Base-by-base conservation (phyloP, 2,888 invertebrate genomes). In the Tiphia femorata region DNA sequence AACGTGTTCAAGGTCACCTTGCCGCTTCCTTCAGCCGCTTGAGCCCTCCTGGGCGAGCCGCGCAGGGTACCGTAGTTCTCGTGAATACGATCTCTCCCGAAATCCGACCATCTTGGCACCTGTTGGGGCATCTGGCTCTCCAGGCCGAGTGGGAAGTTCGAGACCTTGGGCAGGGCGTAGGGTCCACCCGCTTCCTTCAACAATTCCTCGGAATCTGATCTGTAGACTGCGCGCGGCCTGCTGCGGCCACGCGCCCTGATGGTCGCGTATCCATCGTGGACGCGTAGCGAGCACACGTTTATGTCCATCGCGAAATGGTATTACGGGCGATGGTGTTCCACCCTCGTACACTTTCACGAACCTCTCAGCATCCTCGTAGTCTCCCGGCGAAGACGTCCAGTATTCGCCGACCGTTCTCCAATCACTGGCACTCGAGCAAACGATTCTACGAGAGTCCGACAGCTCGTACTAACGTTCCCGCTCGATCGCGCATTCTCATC, bases 231-330 rank as follows among this genome's bases (percentile, higher is more conserved):
- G 16, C 79, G 72, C 0, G 80, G 78, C 42, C 80, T 63, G 51
- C 60, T 76, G 2, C 86, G 85, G 19, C 84, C 86, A 20, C 86
- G 89, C 10, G 91, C 87, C 56, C 93, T 86, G 70, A 95, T 92
- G n/a, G 94, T 95, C 47, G 94, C 94, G 84, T 93, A 95, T 51
- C 94, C 94, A 84, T 95, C 94, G 83, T 93, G 91, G 47, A 94
- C 89, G 55, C 91, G 89, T 49, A 80, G 73, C 49, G 78, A 77
- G 40, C 75, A 76, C 38, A 80, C 77, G 54, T 78, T 79, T 19
- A 76, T 62, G 62, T 81, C 80, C 81, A 81, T 81, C 33, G 33
- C n/a, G n/a, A n/a, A n/a, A n/a, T n/a, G n/a, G n/a, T n/a, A n/a
- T n/a, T n/a, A n/a, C n/a, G n/a, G n/a, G n/a, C n/a, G n/a, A n/a